Evolutionary conservation across 2,797 vertebrate species (phyloP).

Genomic region (Prunella strophiata): DNA sequence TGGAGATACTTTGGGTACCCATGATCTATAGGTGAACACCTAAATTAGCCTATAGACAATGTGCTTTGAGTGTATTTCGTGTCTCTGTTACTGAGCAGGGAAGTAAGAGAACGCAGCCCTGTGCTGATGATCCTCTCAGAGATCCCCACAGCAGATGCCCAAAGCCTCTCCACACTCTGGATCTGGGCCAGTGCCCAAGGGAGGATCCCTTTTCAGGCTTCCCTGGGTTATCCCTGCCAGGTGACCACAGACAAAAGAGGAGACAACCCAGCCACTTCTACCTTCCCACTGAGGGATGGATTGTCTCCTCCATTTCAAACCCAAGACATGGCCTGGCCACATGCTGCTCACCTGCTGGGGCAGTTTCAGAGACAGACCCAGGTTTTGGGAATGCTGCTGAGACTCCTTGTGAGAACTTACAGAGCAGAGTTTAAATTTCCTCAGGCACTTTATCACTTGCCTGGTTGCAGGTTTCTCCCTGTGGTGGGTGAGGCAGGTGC

Average conservation of each 20-base stretch:
- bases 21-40: background rate
- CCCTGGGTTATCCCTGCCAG: background rate
- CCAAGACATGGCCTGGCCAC: background rate
- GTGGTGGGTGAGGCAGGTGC: fast-evolving
- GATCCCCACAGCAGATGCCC: background rate
- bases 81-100: background rate
- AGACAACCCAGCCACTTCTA: fast-evolving
- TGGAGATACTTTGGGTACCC: background rate
- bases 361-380: background rate
- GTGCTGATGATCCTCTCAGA: background rate
- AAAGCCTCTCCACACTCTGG: background rate
- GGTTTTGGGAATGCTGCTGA: background rate
- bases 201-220: background rate
- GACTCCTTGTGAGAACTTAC: background rate
- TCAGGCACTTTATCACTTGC: fast-evolving
- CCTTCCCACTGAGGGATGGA: background rate
- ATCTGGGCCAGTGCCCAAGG: fast-evolving
- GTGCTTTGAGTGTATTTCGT: background rate
- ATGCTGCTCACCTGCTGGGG: fast-evolving
- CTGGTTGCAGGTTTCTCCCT: background rate
- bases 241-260: background rate
- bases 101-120: background rate
- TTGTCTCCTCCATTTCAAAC: background rate
- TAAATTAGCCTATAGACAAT: background rate
- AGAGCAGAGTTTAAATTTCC: background rate